These are phyloP conservation scores for Crotalus helleri DNA, from an alignment of 2,113 vertebrate species.

Conservation along the genomic window DNA sequence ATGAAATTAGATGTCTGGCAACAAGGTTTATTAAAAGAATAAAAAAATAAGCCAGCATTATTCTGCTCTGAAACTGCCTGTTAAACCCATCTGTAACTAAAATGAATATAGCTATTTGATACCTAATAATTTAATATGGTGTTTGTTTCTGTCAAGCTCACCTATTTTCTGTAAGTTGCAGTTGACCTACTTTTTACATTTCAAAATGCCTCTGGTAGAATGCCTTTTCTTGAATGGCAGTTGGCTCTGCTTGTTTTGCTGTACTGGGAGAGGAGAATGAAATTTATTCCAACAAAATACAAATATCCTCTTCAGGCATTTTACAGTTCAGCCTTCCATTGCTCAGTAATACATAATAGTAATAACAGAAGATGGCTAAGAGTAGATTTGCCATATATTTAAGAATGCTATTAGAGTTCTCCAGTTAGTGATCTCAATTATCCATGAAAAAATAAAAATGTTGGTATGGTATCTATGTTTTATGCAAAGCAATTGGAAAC, in stretches of 20 bases:
- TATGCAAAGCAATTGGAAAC: slow-evolving; percentile 6
- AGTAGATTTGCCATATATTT: slow-evolving; percentile 4
- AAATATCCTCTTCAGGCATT: not conserved
- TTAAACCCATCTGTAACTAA: not conserved
- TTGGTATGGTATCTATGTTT: not conserved
- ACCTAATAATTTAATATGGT: not conserved
- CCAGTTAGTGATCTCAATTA: not conserved
- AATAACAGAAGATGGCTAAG: slow-evolving; percentile 10
- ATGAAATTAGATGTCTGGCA: not conserved
- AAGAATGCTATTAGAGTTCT: not conserved
- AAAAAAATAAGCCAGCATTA: not conserved
- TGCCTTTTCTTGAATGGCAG: not conserved
- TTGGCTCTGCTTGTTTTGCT: not conserved
- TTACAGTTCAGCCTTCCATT: slow-evolving; percentile 4
- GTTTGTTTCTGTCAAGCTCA: not conserved
- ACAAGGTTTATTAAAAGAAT: not conserved
- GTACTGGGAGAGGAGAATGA: not conserved
- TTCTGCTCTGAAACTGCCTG: not conserved
- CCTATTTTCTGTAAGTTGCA: not conserved
- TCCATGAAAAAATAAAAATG: not conserved
- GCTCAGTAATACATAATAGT: not conserved
- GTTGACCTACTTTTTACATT: not conserved
- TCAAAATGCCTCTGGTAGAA: not conserved
- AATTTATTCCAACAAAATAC: not conserved
- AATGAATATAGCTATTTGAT: not conserved